Base-by-base conservation (phyloP, 2,113 vertebrate species). In the Theristicus caerulescens region DNA sequence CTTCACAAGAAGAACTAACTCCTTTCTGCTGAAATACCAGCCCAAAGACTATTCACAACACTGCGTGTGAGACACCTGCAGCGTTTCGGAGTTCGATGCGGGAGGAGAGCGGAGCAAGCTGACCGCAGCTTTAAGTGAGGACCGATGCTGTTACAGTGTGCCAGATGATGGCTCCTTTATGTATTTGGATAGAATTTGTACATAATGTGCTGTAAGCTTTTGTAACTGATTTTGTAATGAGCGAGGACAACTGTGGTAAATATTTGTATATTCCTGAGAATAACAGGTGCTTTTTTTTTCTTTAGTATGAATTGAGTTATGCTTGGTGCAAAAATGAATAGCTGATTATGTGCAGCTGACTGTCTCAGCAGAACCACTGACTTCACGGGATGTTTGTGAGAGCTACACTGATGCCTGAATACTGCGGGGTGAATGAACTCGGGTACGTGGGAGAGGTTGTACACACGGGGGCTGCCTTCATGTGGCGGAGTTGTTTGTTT, bases 1-100 rank as follows among this genome's bases (percentile, higher is more conserved):
- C 99, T 99, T 83, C 99, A 99, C 98, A 99, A 99, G 98, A 99
- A 99, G 98, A 99, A 98, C 98, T 99, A 97, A 98, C 49, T 61
- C 58, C 38, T 51, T 93, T 91, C 96, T 93, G 86, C 91, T 71
- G 91, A 73, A 49, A 40, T 69, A 29, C 69, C 89, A 32, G 7
- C 73, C 88, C 88, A 89, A 54, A 91, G 94, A 76, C 88, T 92
- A 6, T 73, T 78, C 11, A 20, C 81, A 93, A 59, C 38, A 9
- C 92, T 69, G 96, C 3, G 10, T 8, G 1, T 2, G 59, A 49
- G 71, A 58, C 57, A 65, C 31, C 80, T 8, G 72, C 67, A 67
- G 46, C 5, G 0, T 16, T 69, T 20, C 74, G 5, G 49, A 59
- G 82, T 11, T n/a, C 2, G 26, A 29, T 26, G 82, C 0, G 2